These are phyloP conservation scores for Pseudomyrmex concolor DNA, from an alignment of 1,140 invertebrate species.

Conservation along the genomic window DNA sequence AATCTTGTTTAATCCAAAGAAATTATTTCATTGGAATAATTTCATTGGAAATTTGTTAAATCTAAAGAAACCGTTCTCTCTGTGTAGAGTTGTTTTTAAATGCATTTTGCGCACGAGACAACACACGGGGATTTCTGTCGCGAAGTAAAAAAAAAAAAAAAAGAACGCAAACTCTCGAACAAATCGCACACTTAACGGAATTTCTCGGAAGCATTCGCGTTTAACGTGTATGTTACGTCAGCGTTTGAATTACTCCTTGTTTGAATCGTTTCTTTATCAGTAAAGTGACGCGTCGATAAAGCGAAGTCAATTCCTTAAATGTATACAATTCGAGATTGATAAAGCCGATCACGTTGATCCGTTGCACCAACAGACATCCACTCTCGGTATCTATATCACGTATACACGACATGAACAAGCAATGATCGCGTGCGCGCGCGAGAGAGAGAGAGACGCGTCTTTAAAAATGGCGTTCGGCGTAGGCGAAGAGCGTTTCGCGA, in stretches of 20 bases:
- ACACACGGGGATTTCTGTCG: slow-evolving; percentile 15
- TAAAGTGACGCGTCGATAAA: slow-evolving; percentile 24
- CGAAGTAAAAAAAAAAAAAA: neutral
- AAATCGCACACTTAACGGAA: slow-evolving; percentile 10
- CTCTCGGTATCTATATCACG: slow-evolving; percentile 20
- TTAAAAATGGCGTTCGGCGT: slow-evolving; percentile 4
- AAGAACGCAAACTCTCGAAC: too few relatives aligned
- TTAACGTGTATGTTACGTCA: neutral
- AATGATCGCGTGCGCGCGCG: neutral
- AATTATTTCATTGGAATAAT: too few relatives aligned
- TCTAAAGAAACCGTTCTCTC: too few relatives aligned
- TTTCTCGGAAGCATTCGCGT: neutral
- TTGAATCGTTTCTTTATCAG: slow-evolving; percentile 29
- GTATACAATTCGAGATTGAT: slow-evolving; percentile 29
- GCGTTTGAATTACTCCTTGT: neutral
- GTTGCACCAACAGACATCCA: slow-evolving; percentile 17
- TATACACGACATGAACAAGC: neutral
- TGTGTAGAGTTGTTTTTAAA: slow-evolving; percentile 40
- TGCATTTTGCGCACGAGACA: neutral
- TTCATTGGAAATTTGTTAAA: too few relatives aligned
- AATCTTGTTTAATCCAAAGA: too few relatives aligned
- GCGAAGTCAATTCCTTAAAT: slow-evolving; percentile 11
- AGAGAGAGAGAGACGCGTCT: neutral
- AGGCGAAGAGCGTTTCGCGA: neutral
- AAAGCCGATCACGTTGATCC: slow-evolving; percentile 35